Evolutionary conservation across 2,888 invertebrate species (phyloP).

Genomic region (Athalia cordata): DNA sequence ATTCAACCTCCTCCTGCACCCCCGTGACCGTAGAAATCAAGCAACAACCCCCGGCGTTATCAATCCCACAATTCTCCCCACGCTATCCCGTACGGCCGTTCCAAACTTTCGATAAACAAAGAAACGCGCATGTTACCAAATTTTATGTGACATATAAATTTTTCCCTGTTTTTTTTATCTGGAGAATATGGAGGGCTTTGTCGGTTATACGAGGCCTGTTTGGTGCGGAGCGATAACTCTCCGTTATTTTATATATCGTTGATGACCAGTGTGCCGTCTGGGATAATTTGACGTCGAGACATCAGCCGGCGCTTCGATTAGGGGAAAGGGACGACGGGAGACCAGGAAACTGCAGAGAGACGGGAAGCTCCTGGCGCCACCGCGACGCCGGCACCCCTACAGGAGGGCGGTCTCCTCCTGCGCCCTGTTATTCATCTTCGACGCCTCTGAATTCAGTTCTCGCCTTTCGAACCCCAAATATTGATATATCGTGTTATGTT

Average conservation of each 20-base stretch:
- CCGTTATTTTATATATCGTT: slow-evolving; percentile 55
- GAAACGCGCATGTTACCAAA: too few relatives aligned
- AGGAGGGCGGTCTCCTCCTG: slow-evolving; percentile 34
- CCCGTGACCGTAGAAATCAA: too few relatives aligned
- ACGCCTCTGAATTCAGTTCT: slow-evolving; percentile 61
- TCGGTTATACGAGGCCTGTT: not conserved
- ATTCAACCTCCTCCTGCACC: slow-evolving; percentile 13
- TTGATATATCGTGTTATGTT: slow-evolving; percentile 49
- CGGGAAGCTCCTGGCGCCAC: slow-evolving; percentile 56
- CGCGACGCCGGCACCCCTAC: slow-evolving; percentile 58
- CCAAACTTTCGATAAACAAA: not conserved
- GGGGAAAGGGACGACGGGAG: slow-evolving; percentile 3
- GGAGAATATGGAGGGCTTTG: not conserved
- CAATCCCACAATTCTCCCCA: too few relatives aligned
- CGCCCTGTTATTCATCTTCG: slow-evolving; percentile 60
- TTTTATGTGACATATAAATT: too few relatives aligned
- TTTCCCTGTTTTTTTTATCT: not conserved
- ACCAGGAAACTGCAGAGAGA: slow-evolving; percentile 22
- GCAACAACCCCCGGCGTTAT: not conserved
- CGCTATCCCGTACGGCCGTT: too few relatives aligned
- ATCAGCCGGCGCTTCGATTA: slow-evolving; percentile 16
- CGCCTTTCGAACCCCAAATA: slow-evolving; percentile 39
- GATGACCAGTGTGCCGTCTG: slow-evolving; percentile 51
- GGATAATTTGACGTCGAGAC: slow-evolving; percentile 51
- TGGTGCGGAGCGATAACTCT: slow-evolving; percentile 52